phyloP scores from a whole-genome alignment of 2,113 vertebrate species.

The Rattus norvegicus region DNA sequence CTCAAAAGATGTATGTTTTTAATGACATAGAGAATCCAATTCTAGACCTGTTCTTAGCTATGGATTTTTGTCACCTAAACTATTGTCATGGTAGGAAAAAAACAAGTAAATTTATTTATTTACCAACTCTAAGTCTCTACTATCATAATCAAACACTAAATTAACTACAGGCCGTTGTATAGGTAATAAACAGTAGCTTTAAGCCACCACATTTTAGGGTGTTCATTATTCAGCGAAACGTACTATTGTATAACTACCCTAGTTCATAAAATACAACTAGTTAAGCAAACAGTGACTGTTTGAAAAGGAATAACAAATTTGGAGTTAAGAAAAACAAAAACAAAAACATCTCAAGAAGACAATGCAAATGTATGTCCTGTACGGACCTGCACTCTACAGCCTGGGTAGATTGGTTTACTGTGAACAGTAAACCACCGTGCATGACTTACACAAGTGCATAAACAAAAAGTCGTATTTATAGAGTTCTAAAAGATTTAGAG shows the following conservation, averaged over 20 bases:
- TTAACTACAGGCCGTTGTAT: constrained; percentile 21
- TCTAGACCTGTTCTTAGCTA: neutral
- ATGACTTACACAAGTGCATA: neutral
- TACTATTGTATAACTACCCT: constrained; percentile 3
- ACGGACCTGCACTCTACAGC: neutral
- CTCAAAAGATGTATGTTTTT: neutral
- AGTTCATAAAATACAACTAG: constrained; percentile 26
- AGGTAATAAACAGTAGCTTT: neutral
- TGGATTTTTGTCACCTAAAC: constrained; percentile 9
- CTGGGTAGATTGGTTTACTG: neutral
- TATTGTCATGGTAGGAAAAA: neutral
- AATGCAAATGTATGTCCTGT: neutral
- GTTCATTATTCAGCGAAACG: neutral
- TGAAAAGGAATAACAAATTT: neutral
- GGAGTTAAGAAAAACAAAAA: neutral
- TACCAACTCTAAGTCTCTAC: neutral
- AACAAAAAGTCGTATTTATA: neutral
- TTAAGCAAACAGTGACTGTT: neutral
- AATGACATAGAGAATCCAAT: no score
- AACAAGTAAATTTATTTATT: constrained; percentile 25
- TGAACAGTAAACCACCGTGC: neutral
- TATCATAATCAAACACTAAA: neutral
- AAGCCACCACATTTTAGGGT: neutral
- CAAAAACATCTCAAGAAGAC: neutral
- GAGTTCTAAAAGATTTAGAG: no score